phyloP scores from a whole-genome alignment of 2,113 vertebrate species.

The Eurypyga helias region DNA sequence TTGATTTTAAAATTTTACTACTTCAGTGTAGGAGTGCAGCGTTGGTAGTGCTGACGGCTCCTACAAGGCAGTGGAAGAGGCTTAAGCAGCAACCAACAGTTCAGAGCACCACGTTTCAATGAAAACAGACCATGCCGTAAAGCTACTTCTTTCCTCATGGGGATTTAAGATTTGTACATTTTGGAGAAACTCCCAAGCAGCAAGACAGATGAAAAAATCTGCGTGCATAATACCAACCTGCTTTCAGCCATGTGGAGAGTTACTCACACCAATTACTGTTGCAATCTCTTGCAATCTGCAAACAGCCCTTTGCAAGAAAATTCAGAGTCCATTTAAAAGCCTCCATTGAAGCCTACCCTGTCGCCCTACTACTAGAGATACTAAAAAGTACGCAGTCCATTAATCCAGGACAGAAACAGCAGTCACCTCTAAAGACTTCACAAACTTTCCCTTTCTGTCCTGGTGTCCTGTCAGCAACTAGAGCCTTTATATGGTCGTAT shows the following conservation, averaged over 20 bases:
- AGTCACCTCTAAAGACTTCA: background rate
- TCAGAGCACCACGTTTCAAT: background rate
- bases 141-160: background rate
- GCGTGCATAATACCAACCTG: background rate
- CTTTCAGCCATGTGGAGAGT: background rate
- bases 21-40: background rate
- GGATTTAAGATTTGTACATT: slow-evolving; percentile 14
- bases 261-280: slow-evolving; percentile 50
- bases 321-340: background rate
- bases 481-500: background rate
- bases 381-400: background rate
- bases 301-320: background rate
- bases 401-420: background rate
- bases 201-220: slow-evolving; percentile 40
- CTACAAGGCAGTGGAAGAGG: background rate
- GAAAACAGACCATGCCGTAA: background rate
- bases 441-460: background rate
- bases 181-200: slow-evolving; percentile 16
- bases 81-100: background rate
- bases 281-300: slow-evolving; percentile 42
- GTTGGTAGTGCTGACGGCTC: rapidly evolving
- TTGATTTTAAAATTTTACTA: slow-evolving; percentile 55
- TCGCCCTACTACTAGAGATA: background rate
- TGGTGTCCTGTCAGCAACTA: background rate
- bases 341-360: background rate